These are phyloP conservation scores for Orchestia grillus DNA, from an alignment of 1,140 invertebrate genomes.

Conservation along the genomic window DNA sequence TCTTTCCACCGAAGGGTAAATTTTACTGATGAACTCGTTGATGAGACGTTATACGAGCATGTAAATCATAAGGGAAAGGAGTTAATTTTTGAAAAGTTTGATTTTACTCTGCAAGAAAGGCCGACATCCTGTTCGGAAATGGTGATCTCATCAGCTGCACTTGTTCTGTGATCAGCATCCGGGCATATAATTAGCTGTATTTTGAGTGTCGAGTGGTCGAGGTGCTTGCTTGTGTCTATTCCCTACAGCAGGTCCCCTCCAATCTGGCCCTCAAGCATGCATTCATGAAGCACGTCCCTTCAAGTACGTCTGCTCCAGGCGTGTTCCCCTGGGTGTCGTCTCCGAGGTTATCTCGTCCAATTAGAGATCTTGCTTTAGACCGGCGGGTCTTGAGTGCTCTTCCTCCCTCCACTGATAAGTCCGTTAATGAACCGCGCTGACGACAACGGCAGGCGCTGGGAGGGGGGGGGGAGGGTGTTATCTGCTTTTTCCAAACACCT, in stretches of 20 bases:
- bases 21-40: background rate
- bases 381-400: background rate
- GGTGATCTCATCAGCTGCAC: too few species aligned
- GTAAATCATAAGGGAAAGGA: background rate
- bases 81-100: background rate
- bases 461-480: background rate
- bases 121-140: too few species aligned
- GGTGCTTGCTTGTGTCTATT: too few species aligned
- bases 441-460: too few species aligned
- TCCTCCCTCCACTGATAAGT: background rate
- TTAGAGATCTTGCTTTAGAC: background rate
- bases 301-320: too few species aligned
- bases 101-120: too few species aligned
- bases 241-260: too few species aligned
- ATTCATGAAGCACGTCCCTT: too few species aligned
- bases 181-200: too few species aligned
- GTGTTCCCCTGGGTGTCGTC: background rate
- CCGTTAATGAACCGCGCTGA: background rate
- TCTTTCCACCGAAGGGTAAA: background rate
- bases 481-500: background rate
- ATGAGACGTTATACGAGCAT: background rate
- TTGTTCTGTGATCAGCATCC: too few species aligned
- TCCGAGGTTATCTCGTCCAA: background rate
- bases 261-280: too few species aligned
- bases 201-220: too few species aligned